A percentile compares a stretch with the other conserved stretches of the same genome.
phyloP scores from a whole-genome alignment of 2,113 vertebrate species.

The Sciurus niger region DNA sequence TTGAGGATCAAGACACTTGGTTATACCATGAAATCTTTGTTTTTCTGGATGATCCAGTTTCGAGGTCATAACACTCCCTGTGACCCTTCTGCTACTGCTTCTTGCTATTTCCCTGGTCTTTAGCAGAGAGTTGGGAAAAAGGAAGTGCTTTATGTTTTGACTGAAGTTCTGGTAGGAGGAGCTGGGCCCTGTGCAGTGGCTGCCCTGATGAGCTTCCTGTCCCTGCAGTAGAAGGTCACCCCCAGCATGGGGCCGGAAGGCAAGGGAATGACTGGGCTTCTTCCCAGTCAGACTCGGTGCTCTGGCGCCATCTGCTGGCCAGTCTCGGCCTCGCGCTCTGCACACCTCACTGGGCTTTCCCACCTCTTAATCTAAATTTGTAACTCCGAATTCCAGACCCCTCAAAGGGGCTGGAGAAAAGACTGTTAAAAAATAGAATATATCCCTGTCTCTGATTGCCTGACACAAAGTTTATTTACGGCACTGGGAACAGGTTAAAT shows the following conservation, averaged over 20 bases:
- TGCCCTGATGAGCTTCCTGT: not conserved
- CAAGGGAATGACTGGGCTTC: not conserved
- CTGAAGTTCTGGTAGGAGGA: not conserved
- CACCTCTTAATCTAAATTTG: not conserved
- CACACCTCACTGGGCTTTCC: not conserved
- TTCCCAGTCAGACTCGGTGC: not conserved
- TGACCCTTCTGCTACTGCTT: not conserved
- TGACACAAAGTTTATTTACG: conserved; percentile 30
- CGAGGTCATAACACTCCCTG: not conserved
- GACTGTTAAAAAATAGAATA: not conserved
- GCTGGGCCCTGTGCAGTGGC: not conserved
- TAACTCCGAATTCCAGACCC: not conserved
- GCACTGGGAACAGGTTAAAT: not conserved
- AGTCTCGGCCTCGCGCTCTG: fast-evolving
- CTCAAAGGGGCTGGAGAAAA: not conserved
- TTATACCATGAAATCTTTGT: not conserved
- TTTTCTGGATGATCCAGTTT: not conserved
- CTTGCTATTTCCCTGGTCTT: not conserved
- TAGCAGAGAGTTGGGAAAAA: not conserved
- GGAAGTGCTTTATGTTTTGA: not conserved
- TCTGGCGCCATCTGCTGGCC: conserved; percentile 51
- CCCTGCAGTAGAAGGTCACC: not conserved
- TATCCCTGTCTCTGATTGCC: not conserved
- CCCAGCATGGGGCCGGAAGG: not conserved
- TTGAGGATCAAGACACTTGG: not conserved